These are phyloP conservation scores for Scartelaos histophorus DNA, from an alignment of 2,113 vertebrate genomes.

Conservation along the genomic window DNA sequence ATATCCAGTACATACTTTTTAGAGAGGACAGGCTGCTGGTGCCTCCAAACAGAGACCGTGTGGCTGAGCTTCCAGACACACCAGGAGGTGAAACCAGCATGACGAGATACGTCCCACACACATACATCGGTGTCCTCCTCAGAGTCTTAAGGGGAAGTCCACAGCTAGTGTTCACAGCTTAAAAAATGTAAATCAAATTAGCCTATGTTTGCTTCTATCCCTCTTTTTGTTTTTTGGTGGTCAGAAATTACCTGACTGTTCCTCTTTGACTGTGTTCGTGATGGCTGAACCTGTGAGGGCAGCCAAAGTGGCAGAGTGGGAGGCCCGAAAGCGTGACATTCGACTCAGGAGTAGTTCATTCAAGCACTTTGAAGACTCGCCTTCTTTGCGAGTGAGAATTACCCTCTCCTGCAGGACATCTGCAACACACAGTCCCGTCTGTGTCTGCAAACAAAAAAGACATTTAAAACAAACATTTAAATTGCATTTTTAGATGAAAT, in stretches of 20 bases:
- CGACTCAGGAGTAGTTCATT: constrained; percentile 97
- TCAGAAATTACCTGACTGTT: constrained; percentile 86
- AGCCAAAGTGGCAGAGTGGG: constrained; percentile 93
- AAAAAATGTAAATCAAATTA: constrained; percentile 2
- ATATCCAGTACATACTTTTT: constrained; percentile 84
- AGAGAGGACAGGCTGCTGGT: constrained; percentile 93
- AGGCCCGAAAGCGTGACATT: constrained; percentile 93
- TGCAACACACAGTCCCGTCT: constrained; percentile 86
- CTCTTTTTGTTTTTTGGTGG: neutral
- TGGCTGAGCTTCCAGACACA: constrained; percentile 94
- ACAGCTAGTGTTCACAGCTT: constrained; percentile 94
- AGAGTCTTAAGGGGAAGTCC: constrained; percentile 94
- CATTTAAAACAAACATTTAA: neutral
- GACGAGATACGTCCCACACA: constrained; percentile 93
- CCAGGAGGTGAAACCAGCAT: constrained; percentile 95
- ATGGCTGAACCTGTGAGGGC: constrained; percentile 96
- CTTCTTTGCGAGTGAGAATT: constrained; percentile 94
- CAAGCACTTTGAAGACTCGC: constrained; percentile 97
- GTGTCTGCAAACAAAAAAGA: constrained; percentile 77
- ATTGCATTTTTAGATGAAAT: neutral
- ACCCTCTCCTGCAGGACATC: constrained; percentile 90
- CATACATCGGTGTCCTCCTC: constrained; percentile 93
- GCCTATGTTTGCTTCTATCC: neutral
- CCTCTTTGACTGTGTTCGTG: constrained; percentile 96
- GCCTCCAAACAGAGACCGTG: constrained; percentile 94